Base-by-base conservation (phyloP, 2,113 vertebrate species). In the Rhineura floridana region DNA sequence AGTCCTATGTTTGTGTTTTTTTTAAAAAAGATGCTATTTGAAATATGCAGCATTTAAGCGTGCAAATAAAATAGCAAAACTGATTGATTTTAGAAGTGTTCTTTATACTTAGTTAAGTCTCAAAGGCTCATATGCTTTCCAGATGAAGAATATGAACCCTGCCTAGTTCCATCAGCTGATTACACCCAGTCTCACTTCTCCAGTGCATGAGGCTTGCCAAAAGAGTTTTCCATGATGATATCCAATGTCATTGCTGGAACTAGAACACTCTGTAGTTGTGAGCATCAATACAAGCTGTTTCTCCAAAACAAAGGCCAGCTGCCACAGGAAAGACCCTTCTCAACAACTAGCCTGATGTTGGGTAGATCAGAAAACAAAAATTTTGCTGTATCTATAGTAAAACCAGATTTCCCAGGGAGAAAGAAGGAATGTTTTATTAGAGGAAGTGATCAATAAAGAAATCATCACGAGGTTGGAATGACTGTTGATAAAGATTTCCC, bases 321-420 rank as follows among this genome's bases (percentile, higher is more conserved):
- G 33, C 82, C 28, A 13, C 2, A 17, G 1, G 0, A 23, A 48
- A 25, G 5, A 21, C 44, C 23, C 25, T 89, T 67, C 83, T 78
- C 75, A 73, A 0, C 8, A 36, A 9, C 23, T 0, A 0, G 15
- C 76, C 13, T 21, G 69, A 52, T 6, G 25, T 75, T 11, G 48
- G 28, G 50, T 36, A 48, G 77, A 36, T 42, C 46, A 72, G 39
- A 83, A 76, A 17, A 62, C 36, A 12, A 15, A 6, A 82, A 15
- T 62, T 3, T 79, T 46, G 44, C 4, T 6, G 70, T 70, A 73
- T 8, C 90, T 63, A 46, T 80, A 50, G 83, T 50, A 90, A 48
- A 87, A 44, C 70, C 83, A 88, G 50, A 83, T 55, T 90, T 39
- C 46, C 46, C 55, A 62, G 90, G 80, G 55, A 82, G 15, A 46